Percentiles rank a stretch among this genome's conserved stretches.
These are phyloP conservation scores for Saccopteryx leptura DNA, from an alignment of 2,113 vertebrate genomes.

Conservation along the genomic window DNA sequence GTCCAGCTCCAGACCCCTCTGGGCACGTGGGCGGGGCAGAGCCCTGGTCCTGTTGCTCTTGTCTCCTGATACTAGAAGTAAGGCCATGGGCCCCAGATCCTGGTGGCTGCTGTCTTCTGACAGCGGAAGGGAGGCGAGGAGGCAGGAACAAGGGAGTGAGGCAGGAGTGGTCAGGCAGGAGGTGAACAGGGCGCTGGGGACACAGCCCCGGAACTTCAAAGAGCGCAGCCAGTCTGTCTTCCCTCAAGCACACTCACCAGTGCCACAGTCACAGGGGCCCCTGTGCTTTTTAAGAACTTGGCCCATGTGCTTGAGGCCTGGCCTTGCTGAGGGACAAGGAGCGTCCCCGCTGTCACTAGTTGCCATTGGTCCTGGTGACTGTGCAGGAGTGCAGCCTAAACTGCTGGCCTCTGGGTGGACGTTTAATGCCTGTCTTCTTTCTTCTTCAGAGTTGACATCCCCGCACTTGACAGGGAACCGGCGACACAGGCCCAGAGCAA, in stretches of 20 bases:
- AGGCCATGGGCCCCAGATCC: neutral
- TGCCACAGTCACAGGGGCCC: neutral
- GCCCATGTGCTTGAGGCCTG: neutral
- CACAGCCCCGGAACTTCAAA: neutral
- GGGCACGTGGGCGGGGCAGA: neutral
- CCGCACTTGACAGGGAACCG: neutral
- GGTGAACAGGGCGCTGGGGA: neutral
- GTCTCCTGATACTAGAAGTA: too few species aligned
- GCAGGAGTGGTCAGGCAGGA: neutral
- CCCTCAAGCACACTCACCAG: neutral
- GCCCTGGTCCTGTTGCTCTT: neutral
- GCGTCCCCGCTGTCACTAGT: neutral
- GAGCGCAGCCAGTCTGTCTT: slow-evolving; percentile 24
- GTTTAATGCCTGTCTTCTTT: neutral
- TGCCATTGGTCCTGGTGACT: neutral
- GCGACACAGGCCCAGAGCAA: neutral
- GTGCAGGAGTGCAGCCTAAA: neutral
- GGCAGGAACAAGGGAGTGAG: neutral
- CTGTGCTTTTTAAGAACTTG: neutral
- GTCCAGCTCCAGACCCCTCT: neutral
- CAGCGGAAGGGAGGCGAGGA: neutral
- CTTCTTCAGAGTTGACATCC: neutral
- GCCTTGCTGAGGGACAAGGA: neutral
- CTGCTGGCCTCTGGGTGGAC: neutral
- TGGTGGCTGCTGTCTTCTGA: neutral